Percentiles rank a stretch among this genome's conserved stretches.
Conservation (phyloP, 2,113 vertebrate genomes). For the Calonectris borealis region DNA sequence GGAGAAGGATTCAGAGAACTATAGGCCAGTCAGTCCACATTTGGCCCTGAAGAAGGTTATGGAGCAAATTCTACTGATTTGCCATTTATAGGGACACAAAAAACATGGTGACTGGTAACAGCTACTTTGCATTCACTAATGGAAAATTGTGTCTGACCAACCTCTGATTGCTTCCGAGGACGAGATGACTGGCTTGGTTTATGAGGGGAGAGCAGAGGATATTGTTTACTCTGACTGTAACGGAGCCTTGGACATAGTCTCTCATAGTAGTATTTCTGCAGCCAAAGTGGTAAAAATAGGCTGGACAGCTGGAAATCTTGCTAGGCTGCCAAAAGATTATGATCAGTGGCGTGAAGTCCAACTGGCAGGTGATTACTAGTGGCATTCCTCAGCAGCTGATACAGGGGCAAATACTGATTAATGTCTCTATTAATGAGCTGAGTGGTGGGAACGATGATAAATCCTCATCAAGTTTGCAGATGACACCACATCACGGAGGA, state of each 20-base stretch:
- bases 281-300: neutral
- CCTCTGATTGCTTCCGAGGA: neutral
- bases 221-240: neutral
- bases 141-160: neutral
- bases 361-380: neutral
- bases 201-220: neutral
- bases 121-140: neutral
- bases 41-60: neutral
- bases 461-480: neutral
- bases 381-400: neutral
- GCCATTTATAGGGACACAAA: neutral
- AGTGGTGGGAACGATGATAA: conserved; percentile 3
- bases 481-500: neutral
- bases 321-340: neutral
- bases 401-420: conserved; percentile 2
- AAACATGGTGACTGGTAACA: neutral
- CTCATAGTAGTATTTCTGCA: neutral
- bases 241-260: neutral
- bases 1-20: neutral
- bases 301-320: neutral
- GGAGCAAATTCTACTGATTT: neutral
- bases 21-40: neutral
- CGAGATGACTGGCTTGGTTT: neutral
- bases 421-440: conserved; percentile 9
- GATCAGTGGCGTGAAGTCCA: neutral